phyloP scores from a whole-genome alignment of 1,140 invertebrate species.

The Drosophila nigrodunni region DNA sequence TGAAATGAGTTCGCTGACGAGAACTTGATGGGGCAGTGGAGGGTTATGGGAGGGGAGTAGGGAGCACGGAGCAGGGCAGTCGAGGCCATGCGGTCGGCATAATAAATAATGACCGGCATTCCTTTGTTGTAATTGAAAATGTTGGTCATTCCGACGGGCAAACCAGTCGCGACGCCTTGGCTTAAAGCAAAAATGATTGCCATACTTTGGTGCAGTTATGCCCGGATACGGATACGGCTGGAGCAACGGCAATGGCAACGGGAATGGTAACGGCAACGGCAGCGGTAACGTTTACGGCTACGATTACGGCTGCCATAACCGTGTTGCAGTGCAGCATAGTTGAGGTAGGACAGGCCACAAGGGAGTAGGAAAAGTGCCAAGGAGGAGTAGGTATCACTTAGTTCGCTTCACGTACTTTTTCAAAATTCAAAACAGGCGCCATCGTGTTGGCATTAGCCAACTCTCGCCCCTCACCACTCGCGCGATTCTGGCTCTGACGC shows the following conservation, averaged over 20 bases:
- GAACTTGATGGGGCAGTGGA: background rate
- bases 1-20: conserved; percentile 60
- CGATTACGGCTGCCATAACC: background rate
- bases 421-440: conserved; percentile 80
- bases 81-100: conserved; percentile 81
- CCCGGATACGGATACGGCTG: conserved; percentile 21
- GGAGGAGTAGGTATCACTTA: background rate
- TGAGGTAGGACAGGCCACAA: background rate
- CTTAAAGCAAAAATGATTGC: conserved; percentile 83
- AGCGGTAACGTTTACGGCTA: background rate
- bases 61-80: conserved; percentile 2
- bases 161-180: conserved; percentile 56
- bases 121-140: conserved; percentile 84
- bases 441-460: conserved; percentile 75
- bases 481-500: conserved; percentile 64
- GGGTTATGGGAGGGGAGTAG: too few relatives aligned
- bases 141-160: conserved; percentile 72
- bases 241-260: background rate
- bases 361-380: background rate
- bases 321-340: conserved; percentile 52
- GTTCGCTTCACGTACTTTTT: conserved; percentile 77
- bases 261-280: background rate
- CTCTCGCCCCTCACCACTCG: background rate
- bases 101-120: conserved; percentile 83
- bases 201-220: conserved; percentile 79